phyloP scores from a whole-genome alignment of 1,140 invertebrate genomes.

The Orussus abietinus region DNA sequence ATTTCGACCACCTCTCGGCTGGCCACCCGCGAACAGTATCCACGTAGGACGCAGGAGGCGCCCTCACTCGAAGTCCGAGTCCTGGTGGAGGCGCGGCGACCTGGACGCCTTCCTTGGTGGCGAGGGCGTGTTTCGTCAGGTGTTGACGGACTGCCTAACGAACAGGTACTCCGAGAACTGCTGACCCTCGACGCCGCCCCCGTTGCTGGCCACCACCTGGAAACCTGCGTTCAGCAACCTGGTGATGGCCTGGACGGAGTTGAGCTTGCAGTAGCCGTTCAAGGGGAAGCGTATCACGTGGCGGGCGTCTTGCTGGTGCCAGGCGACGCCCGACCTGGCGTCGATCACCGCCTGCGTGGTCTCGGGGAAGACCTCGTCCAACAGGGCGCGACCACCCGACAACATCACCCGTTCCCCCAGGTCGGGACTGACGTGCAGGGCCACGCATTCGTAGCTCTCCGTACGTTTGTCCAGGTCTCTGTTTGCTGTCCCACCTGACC shows the following conservation, averaged over 20 bases:
- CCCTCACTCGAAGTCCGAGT: not conserved
- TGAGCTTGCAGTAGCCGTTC: conserved; percentile 90
- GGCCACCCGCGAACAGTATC: no score
- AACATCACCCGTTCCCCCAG: conserved; percentile 83
- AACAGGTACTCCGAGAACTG: conserved; percentile 92
- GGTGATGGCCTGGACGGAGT: conserved; percentile 85
- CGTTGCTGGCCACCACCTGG: conserved; percentile 76
- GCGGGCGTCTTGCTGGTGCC: conserved; percentile 79
- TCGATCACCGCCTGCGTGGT: conserved; percentile 81
- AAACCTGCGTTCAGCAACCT: conserved; percentile 83
- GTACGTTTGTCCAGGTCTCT: no score
- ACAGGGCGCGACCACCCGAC: conserved; percentile 71
- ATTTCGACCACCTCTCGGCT: no score
- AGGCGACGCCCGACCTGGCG: conserved; percentile 72
- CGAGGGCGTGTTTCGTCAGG: conserved; percentile 27
- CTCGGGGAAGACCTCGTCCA: conserved; percentile 86
- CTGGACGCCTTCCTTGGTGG: not conserved
- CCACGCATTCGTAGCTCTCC: conserved; percentile 75
- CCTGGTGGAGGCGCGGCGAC: not conserved
- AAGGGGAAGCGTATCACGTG: conserved; percentile 87
- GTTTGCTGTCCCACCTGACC: no score
- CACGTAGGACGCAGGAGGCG: no score
- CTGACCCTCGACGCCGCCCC: conserved; percentile 85
- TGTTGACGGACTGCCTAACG: conserved; percentile 59
- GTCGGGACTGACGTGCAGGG: conserved; percentile 84